Conservation (phyloP, 1,140 invertebrate species). For the Philaenus spumarius region DNA sequence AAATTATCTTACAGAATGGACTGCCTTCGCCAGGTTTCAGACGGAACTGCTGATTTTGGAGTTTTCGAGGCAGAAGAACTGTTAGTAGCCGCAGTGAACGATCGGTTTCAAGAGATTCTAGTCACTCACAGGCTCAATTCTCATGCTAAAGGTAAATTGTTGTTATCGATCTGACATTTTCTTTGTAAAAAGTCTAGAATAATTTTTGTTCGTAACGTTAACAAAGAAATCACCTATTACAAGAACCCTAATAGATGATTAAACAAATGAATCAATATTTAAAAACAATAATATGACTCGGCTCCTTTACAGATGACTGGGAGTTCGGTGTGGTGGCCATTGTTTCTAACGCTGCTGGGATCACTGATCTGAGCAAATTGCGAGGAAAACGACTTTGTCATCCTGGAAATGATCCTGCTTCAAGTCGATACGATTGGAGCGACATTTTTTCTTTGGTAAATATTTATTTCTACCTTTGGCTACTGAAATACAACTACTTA, state of each 20-base stretch:
- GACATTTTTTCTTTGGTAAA: slow-evolving; percentile 57
- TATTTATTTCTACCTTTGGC: slow-evolving; percentile 6
- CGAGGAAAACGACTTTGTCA: slow-evolving; percentile 64
- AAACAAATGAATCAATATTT: too few relatives aligned
- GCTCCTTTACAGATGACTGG: slow-evolving; percentile 35
- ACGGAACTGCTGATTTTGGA: slow-evolving; percentile 70
- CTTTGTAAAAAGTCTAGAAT: too few relatives aligned
- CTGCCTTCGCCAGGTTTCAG: slow-evolving; percentile 65
- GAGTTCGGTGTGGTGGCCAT: slow-evolving; percentile 63
- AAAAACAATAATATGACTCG: too few relatives aligned
- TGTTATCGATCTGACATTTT: too few relatives aligned
- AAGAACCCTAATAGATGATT: too few relatives aligned
- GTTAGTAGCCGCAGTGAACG: slow-evolving; percentile 3
- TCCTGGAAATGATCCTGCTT: slow-evolving; percentile 47
- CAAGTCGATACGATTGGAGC: slow-evolving; percentile 49
- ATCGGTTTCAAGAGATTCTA: slow-evolving; percentile 3
- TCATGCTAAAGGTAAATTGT: neutral
- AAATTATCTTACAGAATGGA: slow-evolving; percentile 48
- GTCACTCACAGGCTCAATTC: slow-evolving; percentile 8
- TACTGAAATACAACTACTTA: too few relatives aligned
- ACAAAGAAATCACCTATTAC: too few relatives aligned
- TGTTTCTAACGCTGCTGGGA: slow-evolving; percentile 49
- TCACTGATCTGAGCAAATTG: slow-evolving; percentile 52
- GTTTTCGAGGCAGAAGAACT: slow-evolving; percentile 71
- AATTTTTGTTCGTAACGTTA: too few relatives aligned